Percentiles rank a stretch among this genome's conserved stretches.
phyloP scores from a whole-genome alignment of 2,113 vertebrate genomes.

The Theristicus caerulescens region DNA sequence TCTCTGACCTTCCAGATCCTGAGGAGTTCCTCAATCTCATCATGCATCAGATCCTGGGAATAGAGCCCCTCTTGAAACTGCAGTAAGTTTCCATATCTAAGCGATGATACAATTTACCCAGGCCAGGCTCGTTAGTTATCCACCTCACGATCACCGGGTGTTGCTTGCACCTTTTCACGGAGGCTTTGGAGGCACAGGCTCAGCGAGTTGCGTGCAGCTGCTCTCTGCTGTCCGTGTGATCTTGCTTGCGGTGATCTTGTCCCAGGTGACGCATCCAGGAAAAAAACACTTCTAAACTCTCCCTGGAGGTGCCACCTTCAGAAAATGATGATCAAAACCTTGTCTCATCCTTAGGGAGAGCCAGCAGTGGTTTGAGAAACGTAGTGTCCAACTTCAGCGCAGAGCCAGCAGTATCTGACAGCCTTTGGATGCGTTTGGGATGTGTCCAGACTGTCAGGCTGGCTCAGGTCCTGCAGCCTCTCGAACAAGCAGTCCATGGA shows the following conservation, averaged over 20 bases:
- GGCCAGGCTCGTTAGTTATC: background rate
- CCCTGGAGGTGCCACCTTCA: background rate
- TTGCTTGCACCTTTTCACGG: background rate
- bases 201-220: background rate
- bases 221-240: background rate
- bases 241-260: background rate
- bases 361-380: background rate
- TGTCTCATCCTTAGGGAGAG: background rate
- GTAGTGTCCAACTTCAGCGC: background rate
- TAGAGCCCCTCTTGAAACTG: slow-evolving; percentile 87
- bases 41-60: slow-evolving; percentile 84
- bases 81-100: slow-evolving; percentile 69
- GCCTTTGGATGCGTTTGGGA: background rate
- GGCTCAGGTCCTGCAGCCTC: background rate
- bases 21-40: slow-evolving; percentile 90
- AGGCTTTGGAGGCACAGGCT: background rate
- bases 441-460: background rate
- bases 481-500: background rate
- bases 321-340: background rate
- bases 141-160: background rate
- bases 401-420: background rate
- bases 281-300: background rate
- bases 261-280: background rate
- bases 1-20: slow-evolving; percentile 76
- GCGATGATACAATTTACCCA: background rate